Evolutionary conservation across 1,140 invertebrate genomes (phyloP), one percentile per base, ranked within the genome.

Genomic region (Chionoecetes opilio): DNA sequence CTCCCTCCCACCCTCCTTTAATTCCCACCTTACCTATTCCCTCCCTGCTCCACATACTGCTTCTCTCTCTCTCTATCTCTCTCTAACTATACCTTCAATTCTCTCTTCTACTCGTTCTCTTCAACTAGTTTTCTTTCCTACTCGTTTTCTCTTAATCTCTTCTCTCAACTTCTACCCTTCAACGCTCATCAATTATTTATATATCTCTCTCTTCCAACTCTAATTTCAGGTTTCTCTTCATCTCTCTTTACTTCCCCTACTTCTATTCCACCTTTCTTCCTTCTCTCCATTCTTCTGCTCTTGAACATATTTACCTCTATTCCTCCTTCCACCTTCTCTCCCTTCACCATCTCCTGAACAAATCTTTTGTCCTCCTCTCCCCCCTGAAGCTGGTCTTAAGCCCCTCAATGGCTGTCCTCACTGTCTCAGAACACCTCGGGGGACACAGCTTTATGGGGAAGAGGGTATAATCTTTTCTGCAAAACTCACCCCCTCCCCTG

Each of bases 391-490:
- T 75, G 63, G 63, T 75, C 63, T 75, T 75, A 75, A 75, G 63
- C 63, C 63, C 26, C 63, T 75, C 63, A n/a, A 75, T 75, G 63
- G 63, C 63, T 75, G 63, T 75, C 63, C 63, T 75, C 63, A n/a
- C 63, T 75, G 63, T 75, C 63, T 75, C 21, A 75, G 63, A 75
- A 75, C 63, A 75, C 63, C 63, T 75, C n/a, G 21, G 63, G 63
- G 63, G 63, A 17, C 63, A 26, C 21, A 75, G 63, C 63, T 75
- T 75, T 75, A 75, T 26, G 63, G 63, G 63, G 53, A 17, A 17
- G 63, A 75, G 63, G 21, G n/a, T 75, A 75, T 75, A 75, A 75
- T 75, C 63, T 75, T 75, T 75, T 75, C 63, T 75, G 26, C n/a
- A 75, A 75, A 26, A 75, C 63, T 26, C 63, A 2, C n/a, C 26